A percentile compares a stretch with the other conserved stretches of the same genome.
Evolutionary conservation across 2,888 invertebrate genomes (phyloP).

Genomic region (Pristionchus arcanus): DNA sequence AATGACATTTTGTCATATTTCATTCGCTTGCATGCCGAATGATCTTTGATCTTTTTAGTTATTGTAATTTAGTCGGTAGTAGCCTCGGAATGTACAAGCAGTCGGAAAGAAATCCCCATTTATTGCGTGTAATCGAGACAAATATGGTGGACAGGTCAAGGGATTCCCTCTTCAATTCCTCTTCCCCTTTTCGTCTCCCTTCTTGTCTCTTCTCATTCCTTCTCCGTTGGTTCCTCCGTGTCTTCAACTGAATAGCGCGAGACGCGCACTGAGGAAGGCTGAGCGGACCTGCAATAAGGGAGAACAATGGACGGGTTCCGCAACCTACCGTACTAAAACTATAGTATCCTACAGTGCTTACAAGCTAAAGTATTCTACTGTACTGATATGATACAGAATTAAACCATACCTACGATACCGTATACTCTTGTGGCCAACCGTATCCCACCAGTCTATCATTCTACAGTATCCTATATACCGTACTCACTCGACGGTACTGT

Average conservation of each 20-base stretch:
- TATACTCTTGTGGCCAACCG: neutral
- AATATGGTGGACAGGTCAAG: neutral
- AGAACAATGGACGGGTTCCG: too few species aligned
- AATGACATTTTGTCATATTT: too few species aligned
- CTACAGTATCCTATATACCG: neutral
- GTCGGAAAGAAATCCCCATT: constrained; percentile 34
- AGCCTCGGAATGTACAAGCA: neutral
- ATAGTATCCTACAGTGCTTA: too few species aligned
- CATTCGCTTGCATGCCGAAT: too few species aligned
- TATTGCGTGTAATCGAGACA: neutral
- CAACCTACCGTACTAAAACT: too few species aligned
- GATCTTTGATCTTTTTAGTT: too few species aligned
- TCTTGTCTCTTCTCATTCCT: neutral
- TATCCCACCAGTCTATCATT: too few species aligned
- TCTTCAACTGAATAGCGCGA: constrained; percentile 3
- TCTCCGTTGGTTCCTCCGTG: neutral
- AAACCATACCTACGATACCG: neutral
- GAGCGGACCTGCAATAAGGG: neutral
- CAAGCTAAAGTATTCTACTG: neutral
- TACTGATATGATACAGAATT: neutral
- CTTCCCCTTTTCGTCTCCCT: neutral
- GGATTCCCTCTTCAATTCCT: neutral
- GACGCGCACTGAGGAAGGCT: neutral
- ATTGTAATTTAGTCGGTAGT: too few species aligned
- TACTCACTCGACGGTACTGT: constrained; percentile 2